Conservation (phyloP, 2,797 vertebrate species). For the Lerista edwardsae region DNA sequence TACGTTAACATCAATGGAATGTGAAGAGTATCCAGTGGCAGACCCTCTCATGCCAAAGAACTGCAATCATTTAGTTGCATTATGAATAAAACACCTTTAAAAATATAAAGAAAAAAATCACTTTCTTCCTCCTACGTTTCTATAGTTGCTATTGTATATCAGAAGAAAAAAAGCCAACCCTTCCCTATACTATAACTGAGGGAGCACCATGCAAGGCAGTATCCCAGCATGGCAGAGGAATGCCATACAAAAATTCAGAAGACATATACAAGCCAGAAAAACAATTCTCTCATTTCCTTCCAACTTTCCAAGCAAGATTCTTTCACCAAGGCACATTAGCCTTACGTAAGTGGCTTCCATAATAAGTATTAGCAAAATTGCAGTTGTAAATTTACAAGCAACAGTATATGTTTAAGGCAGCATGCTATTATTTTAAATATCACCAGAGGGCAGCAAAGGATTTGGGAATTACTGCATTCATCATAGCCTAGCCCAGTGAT, state of each 20-base stretch:
- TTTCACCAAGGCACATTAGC: not conserved
- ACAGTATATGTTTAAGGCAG: not conserved
- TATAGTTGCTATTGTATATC: not conserved
- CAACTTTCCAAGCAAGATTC: not conserved
- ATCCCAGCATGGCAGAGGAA: not conserved
- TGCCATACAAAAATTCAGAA: rapidly evolving
- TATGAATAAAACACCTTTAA: not conserved
- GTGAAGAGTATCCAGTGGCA: not conserved
- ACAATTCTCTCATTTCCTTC: not conserved
- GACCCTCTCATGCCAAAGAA: not conserved
- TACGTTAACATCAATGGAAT: too few relatives aligned
- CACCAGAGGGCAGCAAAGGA: slow-evolving; percentile 56
- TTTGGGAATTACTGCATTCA: not conserved
- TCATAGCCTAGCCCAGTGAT: too few relatives aligned
- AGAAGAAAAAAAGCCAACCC: not conserved
- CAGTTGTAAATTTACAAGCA: rapidly evolving
- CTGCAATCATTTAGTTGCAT: not conserved
- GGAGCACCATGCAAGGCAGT: not conserved
- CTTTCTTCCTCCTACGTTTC: not conserved
- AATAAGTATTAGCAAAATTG: rapidly evolving
- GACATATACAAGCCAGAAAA: rapidly evolving
- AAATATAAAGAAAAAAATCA: not conserved
- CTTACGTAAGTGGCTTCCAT: rapidly evolving
- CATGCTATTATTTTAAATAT: rapidly evolving
- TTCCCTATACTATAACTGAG: not conserved